Evolutionary conservation across 2,113 vertebrate species (phyloP), one percentile per base, ranked within the genome.

Genomic region (Saimiri boliviensis): DNA sequence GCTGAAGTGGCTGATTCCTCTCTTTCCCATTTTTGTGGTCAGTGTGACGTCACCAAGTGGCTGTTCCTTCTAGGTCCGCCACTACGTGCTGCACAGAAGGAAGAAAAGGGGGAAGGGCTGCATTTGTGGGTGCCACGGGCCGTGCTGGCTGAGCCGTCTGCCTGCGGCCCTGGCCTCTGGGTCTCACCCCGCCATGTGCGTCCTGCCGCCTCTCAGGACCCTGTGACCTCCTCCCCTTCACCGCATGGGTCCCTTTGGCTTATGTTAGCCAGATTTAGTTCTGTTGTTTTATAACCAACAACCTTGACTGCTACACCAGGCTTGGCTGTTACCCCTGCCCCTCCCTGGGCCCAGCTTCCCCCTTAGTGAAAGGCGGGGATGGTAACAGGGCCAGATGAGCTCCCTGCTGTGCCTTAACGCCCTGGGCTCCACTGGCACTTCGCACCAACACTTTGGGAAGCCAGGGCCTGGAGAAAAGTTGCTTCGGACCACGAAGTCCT

Each of bases 341-440:
- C 12, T 21, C 13, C 23, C 8, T 7, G 58, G 42, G n/a, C 73
- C 82, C 82, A 7, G 71, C 37, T 27, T 68, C 80, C 58, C 37
- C 13, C 4, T 45, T 3, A 13, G 19, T 42, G 32, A 52, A 37
- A 47, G 32, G n/a, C 2, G 10, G 49, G 6, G 0, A 2, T 13
- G n/a, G 14, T 20, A 8, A 45, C 4, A 56, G 1, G 35, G 9
- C 8, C 56, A 19, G 13, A 14, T 9, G 11, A 13, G 0, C 63
- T 58, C 20, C 0, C 3, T 0, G 0, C 6, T n/a, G 0, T 5
- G n/a, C 17, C 23, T 0, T 17, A 3, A 27, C 1, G 5, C 45
- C n/a, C 87, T 8, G 47, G 35, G 27, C 13, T 0, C 4, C 8
- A 0, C 70, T 1, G 30, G 19, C 1, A 1, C 32, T 14, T 30